Percentiles rank a stretch among this genome's conserved stretches.
Evolutionary conservation across 2,113 vertebrate species (phyloP).

Genomic region (Beaufortia kweichowensis): DNA sequence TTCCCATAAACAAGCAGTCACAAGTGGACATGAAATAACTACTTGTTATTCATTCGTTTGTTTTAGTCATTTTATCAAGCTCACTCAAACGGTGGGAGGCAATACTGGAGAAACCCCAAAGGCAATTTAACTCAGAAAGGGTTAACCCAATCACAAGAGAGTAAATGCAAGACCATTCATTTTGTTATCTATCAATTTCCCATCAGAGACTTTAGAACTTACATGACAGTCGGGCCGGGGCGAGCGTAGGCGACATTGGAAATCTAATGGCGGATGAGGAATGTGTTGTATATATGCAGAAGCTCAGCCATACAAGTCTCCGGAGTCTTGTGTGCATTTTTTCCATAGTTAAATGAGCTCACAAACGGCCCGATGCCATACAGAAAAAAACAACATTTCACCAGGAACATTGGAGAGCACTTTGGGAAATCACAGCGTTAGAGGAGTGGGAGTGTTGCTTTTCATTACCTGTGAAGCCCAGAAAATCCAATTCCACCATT

Average conservation of each 20-base stretch:
- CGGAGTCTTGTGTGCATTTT: slow-evolving; percentile 25
- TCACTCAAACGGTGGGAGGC: slow-evolving; percentile 13
- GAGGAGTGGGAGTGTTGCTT: slow-evolving; percentile 46
- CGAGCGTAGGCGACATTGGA: not conserved
- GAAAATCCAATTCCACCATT: slow-evolving; percentile 54
- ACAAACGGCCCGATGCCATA: slow-evolving; percentile 18
- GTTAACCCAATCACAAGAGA: slow-evolving; percentile 18
- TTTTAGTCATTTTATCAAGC: slow-evolving; percentile 35
- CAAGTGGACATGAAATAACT: slow-evolving; percentile 5
- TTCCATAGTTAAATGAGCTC: slow-evolving; percentile 32
- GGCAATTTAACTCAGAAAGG: slow-evolving; percentile 13
- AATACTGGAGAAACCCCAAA: not conserved
- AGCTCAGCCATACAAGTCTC: not conserved
- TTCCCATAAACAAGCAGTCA: slow-evolving; percentile 37
- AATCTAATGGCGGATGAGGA: not conserved
- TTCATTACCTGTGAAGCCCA: slow-evolving; percentile 53
- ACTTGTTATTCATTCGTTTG: slow-evolving; percentile 49
- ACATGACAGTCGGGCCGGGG: not conserved
- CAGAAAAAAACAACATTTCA: slow-evolving; percentile 11
- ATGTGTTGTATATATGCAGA: not conserved
- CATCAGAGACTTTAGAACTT: slow-evolving; percentile 10
- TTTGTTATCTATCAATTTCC: slow-evolving; percentile 40
- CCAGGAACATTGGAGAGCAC: slow-evolving; percentile 32
- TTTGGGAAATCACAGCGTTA: slow-evolving; percentile 53
- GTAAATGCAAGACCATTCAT: slow-evolving; percentile 24